Base-by-base conservation (phyloP, 1,140 invertebrate species). In the Nebria ingens region DNA sequence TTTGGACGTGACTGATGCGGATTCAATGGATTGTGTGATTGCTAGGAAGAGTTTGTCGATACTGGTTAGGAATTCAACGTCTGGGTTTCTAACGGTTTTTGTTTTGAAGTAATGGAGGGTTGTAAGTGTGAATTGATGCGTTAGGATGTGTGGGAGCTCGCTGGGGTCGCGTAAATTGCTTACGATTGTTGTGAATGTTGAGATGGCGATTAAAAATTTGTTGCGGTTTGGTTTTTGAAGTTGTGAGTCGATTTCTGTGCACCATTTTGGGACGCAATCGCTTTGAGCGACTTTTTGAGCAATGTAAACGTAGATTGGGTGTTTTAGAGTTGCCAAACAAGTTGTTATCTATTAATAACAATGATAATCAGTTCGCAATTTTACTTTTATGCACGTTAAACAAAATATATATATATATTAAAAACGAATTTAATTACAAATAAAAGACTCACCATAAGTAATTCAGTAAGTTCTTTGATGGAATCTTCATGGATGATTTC, bases 281-380 rank as follows among this genome's bases (percentile, higher is more conserved):
- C 74, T 73, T 61, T 71, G 62, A 2, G 69, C 66, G 42, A 82
- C 60, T 60, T 73, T 64, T 62, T 72, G 68, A 23, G 74, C 73
- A 59, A 83, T 76, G 53, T 76, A 62, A 58, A 79, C 72, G 64
- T 79, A 82, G 25, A 84, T 66, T 40, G 82, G 81, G 69, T 85
- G 82, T 54, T 73, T 72, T 29, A 75, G 67, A 25, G 72, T 75
- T 56, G 74, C 66, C 59, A 77, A 72, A 64, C 79, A 76, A 49
- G 80, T 78, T 53, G 78, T 74, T 55, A 74, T 71, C 82, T 82
- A 67, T 56, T 76, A 74, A 62, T 6, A 65, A n/a, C n/a, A 65
- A 58, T 61, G 58, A 1, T 51, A 52, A 55, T 49, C 6, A 21
- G 59, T 56, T 40, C 19, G 50, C 21, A 56, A 56, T 60, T 19